Base-by-base conservation (phyloP, 2,113 vertebrate species). In the Corythaeola cristata region DNA sequence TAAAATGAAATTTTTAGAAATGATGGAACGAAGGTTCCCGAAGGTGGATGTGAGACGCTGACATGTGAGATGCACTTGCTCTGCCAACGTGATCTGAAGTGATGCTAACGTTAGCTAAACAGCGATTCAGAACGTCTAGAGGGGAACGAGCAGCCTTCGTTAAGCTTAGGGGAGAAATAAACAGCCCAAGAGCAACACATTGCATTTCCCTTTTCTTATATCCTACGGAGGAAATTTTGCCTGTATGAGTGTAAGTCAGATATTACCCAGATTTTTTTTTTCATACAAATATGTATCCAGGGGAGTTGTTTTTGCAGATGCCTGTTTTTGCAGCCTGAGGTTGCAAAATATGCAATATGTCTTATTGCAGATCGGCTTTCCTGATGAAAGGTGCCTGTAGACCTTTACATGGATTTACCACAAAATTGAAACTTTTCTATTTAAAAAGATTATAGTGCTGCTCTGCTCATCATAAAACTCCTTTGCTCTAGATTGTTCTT, bases 21-120 rank as follows among this genome's bases (percentile, higher is more conserved):
- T 9, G 33, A 5, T 18, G 12, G 27, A 4, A 17, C 3, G 26
- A 59, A 12, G n/a, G 23, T 60, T 47, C 39, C 39, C 15, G 21
- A 21, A 58, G 24, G 50, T 58, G 28, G 53, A 11, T 63, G 37
- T 11, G 55, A 74, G 69, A 15, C 27, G 50, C 69, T 53, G 56
- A 8, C 55, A 3, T 6, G 22, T 50, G 19, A 23, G 33, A 19
- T n/a, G 26, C 1, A 0, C 11, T 62, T 45, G 22, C 74, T 74
- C 26, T 41, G 64, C 66, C 59, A 19, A 3, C 3, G 1, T 53
- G n/a, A n/a, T 50, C 60, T 22, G 47, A 50, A 69, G 24, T 4
- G 28, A 39, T 19, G 26, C 56, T n/a, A 30, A 22, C 9, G 0
- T 66, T 24, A n/a, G 23, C 74, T 58, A 0, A 0, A 0, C 3